Conservation (phyloP, 2,797 vertebrate genomes). For the Cottoperca gobio region DNA sequence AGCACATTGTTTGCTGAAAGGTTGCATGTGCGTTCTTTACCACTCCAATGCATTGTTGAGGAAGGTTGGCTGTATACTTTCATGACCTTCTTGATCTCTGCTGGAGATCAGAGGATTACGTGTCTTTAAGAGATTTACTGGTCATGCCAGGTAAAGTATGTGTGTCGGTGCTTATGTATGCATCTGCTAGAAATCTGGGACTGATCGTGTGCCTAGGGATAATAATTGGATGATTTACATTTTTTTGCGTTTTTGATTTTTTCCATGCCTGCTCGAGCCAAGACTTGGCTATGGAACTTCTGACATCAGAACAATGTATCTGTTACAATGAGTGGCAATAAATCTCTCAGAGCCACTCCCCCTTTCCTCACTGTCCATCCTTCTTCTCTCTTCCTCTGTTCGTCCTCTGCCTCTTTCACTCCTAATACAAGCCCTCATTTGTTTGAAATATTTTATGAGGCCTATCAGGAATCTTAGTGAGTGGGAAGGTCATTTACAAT, state of each 20-base stretch:
- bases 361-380: constrained; percentile 18
- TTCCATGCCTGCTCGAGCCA: constrained; percentile 42
- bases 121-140: constrained; percentile 36
- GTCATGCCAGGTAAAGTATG: constrained; percentile 55
- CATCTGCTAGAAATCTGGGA: constrained; percentile 52
- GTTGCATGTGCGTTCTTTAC: constrained; percentile 1
- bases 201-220: constrained; percentile 45
- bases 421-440: constrained; percentile 59
- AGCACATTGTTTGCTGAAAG: constrained; percentile 44
- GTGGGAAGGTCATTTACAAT: constrained; percentile 67
- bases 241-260: constrained; percentile 30
- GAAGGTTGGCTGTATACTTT: constrained; percentile 21
- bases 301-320: constrained; percentile 66
- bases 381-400: constrained; percentile 13
- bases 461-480: constrained; percentile 61
- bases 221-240: constrained; percentile 57
- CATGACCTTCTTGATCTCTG: constrained; percentile 51
- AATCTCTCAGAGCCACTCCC: constrained; percentile 26
- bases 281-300: constrained; percentile 42
- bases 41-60: constrained; percentile 15
- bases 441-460: constrained; percentile 64
- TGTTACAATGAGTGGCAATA: constrained; percentile 45
- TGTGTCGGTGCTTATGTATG: not conserved
- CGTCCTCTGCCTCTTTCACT: constrained; percentile 9
- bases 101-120: constrained; percentile 47